These are phyloP conservation scores for Gobiocypris rarus DNA, from an alignment of 2,113 vertebrate genomes.

Conservation along the genomic window DNA sequence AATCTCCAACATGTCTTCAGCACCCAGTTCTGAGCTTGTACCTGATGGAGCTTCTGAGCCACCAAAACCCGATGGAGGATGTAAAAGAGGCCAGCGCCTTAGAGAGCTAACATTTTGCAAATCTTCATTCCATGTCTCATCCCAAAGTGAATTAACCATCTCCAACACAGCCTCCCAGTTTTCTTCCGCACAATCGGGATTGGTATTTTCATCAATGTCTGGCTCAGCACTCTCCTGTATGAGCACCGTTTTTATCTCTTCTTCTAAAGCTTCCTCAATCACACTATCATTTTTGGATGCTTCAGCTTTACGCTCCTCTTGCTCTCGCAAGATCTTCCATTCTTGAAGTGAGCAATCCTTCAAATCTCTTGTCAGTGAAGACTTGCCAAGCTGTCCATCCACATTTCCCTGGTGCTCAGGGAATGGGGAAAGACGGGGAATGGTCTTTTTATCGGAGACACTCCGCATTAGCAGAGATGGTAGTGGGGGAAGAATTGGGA, in stretches of 20 bases:
- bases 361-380: slow-evolving; percentile 72
- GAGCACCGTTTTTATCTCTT: slow-evolving; percentile 43
- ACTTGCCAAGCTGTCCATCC: slow-evolving; percentile 66
- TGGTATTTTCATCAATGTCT: slow-evolving; percentile 28
- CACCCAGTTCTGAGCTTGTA: slow-evolving; percentile 74
- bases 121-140: slow-evolving; percentile 73
- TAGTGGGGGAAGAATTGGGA: slow-evolving; percentile 79
- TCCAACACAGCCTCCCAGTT: slow-evolving; percentile 76
- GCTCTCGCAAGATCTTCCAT: slow-evolving; percentile 73
- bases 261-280: slow-evolving; percentile 45
- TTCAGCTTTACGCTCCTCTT: slow-evolving; percentile 62
- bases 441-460: slow-evolving; percentile 71
- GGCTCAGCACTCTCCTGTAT: slow-evolving; percentile 49
- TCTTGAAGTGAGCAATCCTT: slow-evolving; percentile 76
- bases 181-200: slow-evolving; percentile 55
- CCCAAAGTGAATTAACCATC: slow-evolving; percentile 79
- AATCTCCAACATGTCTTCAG: slow-evolving; percentile 72
- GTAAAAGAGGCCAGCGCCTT: slow-evolving; percentile 76
- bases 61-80: slow-evolving; percentile 77
- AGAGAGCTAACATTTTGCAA: slow-evolving; percentile 71
- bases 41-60: slow-evolving; percentile 77
- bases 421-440: slow-evolving; percentile 65
- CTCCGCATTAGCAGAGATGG: slow-evolving; percentile 72
- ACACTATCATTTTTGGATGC: slow-evolving; percentile 43
- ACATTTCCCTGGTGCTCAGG: slow-evolving; percentile 70